Evolutionary conservation across 2,797 vertebrate genomes (phyloP), one percentile per base, ranked within the genome.

Genomic region (Karalla daura): DNA sequence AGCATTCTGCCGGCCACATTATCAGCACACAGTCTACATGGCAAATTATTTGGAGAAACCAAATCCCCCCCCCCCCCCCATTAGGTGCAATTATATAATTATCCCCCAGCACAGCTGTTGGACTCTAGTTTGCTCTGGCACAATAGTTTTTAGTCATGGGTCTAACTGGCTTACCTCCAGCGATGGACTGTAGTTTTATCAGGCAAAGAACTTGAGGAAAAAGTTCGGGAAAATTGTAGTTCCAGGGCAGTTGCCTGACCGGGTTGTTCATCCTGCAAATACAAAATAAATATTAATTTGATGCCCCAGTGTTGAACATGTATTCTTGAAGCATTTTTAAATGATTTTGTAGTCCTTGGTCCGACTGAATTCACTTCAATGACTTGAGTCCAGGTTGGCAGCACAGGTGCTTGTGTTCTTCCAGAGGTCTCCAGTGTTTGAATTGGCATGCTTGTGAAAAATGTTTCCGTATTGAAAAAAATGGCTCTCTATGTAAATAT

Each of bases 251-350:
- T 54, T 72, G 56, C 52, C 51, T 77, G 71, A 23, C 28, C 43
- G 41, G 2, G 41, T 5, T 7, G 70, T 41, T 94, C 88, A 94
- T 77, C 94, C 93, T 95, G 92, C 54, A 94, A 94, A 11, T 51
- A 87, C 32, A 91, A 33, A n/a, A 78, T 5, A 12, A n/a, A 3
- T 35, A 63, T 92, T 72, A 93, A 75, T 13, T 62, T 15, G 20
- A 13, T 61, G 81, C 18, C 23, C 39, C 32, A 21, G 10, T 58
- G 24, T 40, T 52, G 14, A 60, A 44, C 2, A n/a, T 85, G 85
- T 88, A 89, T 85, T 82, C 24, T 64, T 39, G 50, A 75, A 70
- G 68, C 35, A 63, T 67, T 11, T 54, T 24, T 37, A 76, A 60
- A 52, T 35, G 1, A 21, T 47, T 33, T 68, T 39, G 27, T 67